Evolutionary conservation across 1,140 invertebrate genomes (phyloP).

Genomic region (Magallana angulata): DNA sequence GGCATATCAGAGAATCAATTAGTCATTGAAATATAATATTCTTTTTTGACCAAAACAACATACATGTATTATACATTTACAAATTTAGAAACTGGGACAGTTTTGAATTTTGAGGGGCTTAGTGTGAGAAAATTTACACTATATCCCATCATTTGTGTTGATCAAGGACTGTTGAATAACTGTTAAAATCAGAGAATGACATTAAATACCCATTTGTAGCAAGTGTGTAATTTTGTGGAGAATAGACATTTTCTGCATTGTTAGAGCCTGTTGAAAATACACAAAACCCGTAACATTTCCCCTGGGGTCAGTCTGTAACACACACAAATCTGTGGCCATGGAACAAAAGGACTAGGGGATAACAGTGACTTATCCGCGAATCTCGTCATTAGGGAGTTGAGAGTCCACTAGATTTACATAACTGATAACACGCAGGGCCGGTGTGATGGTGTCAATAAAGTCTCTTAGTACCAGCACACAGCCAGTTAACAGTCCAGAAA

Average conservation of each 20-base stretch:
- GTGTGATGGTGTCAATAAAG: slow-evolving; percentile 28
- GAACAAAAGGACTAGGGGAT: slow-evolving; percentile 1
- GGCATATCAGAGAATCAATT: background rate
- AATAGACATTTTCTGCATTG: slow-evolving; percentile 10
- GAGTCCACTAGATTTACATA: slow-evolving; percentile 30
- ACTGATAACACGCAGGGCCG: background rate
- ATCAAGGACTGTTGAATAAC: background rate
- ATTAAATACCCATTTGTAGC: slow-evolving; percentile 34
- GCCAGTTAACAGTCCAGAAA: slow-evolving; percentile 17
- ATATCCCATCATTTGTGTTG: background rate
- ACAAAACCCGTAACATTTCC: slow-evolving; percentile 6
- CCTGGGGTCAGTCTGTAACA: slow-evolving; percentile 30
- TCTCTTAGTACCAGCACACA: background rate
- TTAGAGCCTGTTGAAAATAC: slow-evolving; percentile 24
- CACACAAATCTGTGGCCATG: slow-evolving; percentile 16
- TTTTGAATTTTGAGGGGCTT: background rate
- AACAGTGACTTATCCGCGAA: slow-evolving; percentile 20
- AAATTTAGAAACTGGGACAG: too few species aligned
- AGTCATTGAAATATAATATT: background rate
- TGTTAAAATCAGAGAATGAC: slow-evolving; percentile 14
- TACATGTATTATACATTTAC: too few species aligned
- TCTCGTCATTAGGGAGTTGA: slow-evolving; percentile 1
- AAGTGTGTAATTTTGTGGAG: slow-evolving; percentile 12
- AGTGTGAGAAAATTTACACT: background rate
- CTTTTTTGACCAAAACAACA: too few species aligned